A percentile compares a stretch with the other conserved stretches of the same genome.
Conservation (phyloP, 2,888 invertebrate genomes). For the Chesias legatella region DNA sequence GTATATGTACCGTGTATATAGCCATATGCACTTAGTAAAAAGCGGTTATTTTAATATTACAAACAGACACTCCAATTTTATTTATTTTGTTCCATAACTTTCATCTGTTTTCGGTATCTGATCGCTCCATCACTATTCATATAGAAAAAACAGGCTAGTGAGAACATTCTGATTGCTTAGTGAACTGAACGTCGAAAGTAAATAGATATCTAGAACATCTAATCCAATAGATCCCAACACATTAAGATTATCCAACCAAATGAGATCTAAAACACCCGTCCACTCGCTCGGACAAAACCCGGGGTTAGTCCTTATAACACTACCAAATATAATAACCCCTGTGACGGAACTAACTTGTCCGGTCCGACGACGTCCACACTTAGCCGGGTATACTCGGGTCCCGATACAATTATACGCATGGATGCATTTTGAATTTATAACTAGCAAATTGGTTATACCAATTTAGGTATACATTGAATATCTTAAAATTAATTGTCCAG, state of each 20-base stretch:
- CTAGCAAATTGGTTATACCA: conserved; percentile 74
- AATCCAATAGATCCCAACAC: conserved; percentile 15
- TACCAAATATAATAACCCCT: conserved; percentile 46
- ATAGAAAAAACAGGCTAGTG: no score
- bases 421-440: conserved; percentile 79
- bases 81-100: no score
- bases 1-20: no score
- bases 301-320: conserved; percentile 50
- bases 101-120: no score
- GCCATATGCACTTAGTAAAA: no score
- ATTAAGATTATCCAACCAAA: conserved; percentile 37
- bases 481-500: conserved; percentile 71
- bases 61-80: no score
- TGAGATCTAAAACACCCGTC: conserved; percentile 32
- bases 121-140: no score
- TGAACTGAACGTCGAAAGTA: conserved; percentile 22
- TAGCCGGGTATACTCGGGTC: conserved; percentile 54
- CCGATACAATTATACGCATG: conserved; percentile 75
- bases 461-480: conserved; percentile 68
- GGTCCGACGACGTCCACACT: conserved; percentile 34
- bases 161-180: conserved; percentile 31
- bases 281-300: conserved; percentile 56
- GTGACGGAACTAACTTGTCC: conserved; percentile 20
- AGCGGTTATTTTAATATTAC: no score
- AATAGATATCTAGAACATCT: conserved; percentile 13